Base-by-base conservation (phyloP, 2,113 vertebrate genomes). In the Sturnus vulgaris region DNA sequence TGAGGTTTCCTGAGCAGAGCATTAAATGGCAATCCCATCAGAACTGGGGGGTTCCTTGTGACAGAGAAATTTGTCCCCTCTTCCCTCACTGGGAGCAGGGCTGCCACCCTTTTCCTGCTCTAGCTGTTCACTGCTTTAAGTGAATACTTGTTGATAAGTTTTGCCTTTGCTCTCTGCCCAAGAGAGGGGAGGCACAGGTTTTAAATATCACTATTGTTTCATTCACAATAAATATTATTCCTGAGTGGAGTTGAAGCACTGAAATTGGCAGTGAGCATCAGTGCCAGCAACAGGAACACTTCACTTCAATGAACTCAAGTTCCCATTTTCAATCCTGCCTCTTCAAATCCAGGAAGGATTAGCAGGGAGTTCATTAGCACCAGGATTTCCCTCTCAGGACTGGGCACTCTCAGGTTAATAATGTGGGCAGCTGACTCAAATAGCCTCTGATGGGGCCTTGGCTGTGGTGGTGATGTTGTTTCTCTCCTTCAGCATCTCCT, bases 401-500 rank as follows among this genome's bases (percentile, higher is more conserved):
- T 66, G 35, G 35, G 35, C 7, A 20, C 33, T 73, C 12, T 78
- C 39, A 84, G 44, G 27, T 42, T 89, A 75, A 64, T 64, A 28
- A 28, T 2, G 21, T 64, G 5, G 9, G 57, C 57, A 91, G 78
- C 69, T 93, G 69, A n/a, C 1, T 5, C 39, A 71, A 82, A 25
- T 24, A 78, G 24, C 21, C 6, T 33, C 12, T 85, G 47, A 55
- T 75, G n/a, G 21, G 44, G 19, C 21, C 10, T 70, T 59, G 78
- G 20, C 4, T 80, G 9, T 1, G 52, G 11, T 2, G 37, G 15
- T 0, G 0, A 15, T 59, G 64, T 7, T 77, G 27, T 37, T 88
- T 35, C 4, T 11, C 1, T 0, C 11, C 5, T 53, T 65, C 7
- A 52, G 16, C 2, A 23, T 9, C 2, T 55, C 17, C 10, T 69